Conservation (phyloP, 2,888 invertebrate genomes). For the Mythimna loreyi region DNA sequence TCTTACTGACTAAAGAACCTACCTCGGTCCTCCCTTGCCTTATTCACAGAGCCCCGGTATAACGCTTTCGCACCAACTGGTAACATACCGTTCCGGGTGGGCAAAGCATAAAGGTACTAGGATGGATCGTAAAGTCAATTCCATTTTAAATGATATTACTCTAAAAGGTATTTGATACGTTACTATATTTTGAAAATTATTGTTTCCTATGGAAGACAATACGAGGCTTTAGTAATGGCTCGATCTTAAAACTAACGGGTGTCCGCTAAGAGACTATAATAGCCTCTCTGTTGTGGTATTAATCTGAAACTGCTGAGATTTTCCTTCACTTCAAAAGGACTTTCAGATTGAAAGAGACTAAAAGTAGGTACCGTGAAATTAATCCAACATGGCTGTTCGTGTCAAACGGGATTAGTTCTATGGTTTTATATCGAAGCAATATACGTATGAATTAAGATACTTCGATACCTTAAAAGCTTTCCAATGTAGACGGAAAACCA, state of each 20-base stretch:
- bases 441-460: conserved; percentile 18
- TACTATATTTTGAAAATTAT: conserved; percentile 59
- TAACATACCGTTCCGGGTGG: conserved; percentile 60
- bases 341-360: conserved; percentile 34
- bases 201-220: conserved; percentile 56
- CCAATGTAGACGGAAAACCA: conserved; percentile 12
- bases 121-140: conserved; percentile 61
- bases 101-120: conserved; percentile 53
- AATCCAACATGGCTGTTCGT: conserved; percentile 22
- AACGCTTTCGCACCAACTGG: conserved; percentile 25
- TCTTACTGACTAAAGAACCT: too few species aligned
- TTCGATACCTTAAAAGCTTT: conserved; percentile 28
- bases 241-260: conserved; percentile 51
- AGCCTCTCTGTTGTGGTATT: conserved; percentile 15
- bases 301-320: conserved; percentile 7
- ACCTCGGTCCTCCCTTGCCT: too few species aligned
- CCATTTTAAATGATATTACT: conserved; percentile 59
- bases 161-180: conserved; percentile 60
- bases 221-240: conserved; percentile 41
- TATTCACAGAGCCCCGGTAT: too few species aligned
- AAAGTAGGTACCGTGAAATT: conserved; percentile 13
- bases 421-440: conserved; percentile 13
- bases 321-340: conserved; percentile 28
- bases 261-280: conserved; percentile 32
- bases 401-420: conserved; percentile 22